Conservation (phyloP, 2,888 invertebrate genomes). For the Tiphia femorata region DNA sequence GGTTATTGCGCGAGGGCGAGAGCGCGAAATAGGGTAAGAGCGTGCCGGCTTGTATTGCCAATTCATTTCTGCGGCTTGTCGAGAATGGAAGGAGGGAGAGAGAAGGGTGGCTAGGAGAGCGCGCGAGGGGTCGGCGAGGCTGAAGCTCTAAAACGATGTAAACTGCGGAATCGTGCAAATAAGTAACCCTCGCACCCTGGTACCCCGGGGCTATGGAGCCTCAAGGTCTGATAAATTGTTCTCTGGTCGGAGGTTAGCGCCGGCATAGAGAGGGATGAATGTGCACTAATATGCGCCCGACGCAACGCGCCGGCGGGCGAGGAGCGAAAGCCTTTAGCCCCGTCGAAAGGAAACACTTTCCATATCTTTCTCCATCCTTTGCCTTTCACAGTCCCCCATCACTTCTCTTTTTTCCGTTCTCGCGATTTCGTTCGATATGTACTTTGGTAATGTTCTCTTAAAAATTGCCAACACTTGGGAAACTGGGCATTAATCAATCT, state of each 20-base stretch:
- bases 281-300: slow-evolving; percentile 40
- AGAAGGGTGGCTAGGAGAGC: slow-evolving; percentile 10
- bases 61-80: slow-evolving; percentile 33
- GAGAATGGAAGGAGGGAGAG: slow-evolving; percentile 15
- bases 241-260: slow-evolving; percentile 35
- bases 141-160: slow-evolving; percentile 46
- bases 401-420: not conserved
- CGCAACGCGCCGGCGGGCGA: slow-evolving; percentile 22
- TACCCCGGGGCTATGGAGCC: slow-evolving; percentile 18
- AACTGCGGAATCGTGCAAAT: slow-evolving; percentile 59
- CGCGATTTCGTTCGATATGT: too few relatives aligned
- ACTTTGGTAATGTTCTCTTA: too few relatives aligned
- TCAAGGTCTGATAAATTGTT: slow-evolving; percentile 45
- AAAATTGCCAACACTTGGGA: too few relatives aligned
- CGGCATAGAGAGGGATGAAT: slow-evolving; percentile 44
- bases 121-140: not conserved
- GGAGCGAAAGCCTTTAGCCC: not conserved
- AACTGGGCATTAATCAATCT: too few relatives aligned
- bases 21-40: slow-evolving; percentile 24
- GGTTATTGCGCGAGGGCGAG: slow-evolving; percentile 27
- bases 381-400: too few relatives aligned
- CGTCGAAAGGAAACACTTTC: not conserved
- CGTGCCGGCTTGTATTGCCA: slow-evolving; percentile 34
- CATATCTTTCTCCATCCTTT: not conserved
- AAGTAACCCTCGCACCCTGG: slow-evolving; percentile 33